Percentiles rank a stretch among this genome's conserved stretches.
Evolutionary conservation across 92 coral and sea anemone species (phyloP).

Genomic region (Bergia puertoricense): DNA sequence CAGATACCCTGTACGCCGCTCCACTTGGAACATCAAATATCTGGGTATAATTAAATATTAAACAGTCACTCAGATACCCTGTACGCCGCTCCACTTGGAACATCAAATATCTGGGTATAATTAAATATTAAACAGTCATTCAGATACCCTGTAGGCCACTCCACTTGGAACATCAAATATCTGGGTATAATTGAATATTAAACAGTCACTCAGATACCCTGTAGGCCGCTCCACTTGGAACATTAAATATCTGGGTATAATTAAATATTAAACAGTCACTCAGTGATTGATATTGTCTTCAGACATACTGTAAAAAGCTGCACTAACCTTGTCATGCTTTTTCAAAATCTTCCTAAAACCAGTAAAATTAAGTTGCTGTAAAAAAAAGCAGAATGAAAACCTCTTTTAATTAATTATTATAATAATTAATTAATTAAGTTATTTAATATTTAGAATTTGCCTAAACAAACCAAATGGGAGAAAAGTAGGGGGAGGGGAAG

Average conservation of each 20-base stretch:
- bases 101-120: constrained; percentile 72
- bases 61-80: not conserved
- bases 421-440: not conserved
- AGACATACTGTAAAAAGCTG: not conserved
- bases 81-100: constrained; percentile 73
- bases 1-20: constrained; percentile 35
- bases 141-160: constrained; percentile 64
- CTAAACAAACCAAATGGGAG: not conserved
- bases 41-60: constrained; percentile 29
- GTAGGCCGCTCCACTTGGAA: constrained; percentile 77
- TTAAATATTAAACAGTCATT: too few relatives aligned
- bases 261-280: too few relatives aligned
- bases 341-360: constrained; percentile 98
- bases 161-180: constrained; percentile 88
- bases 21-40: constrained; percentile 88
- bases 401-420: too few relatives aligned
- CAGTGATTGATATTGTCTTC: too few relatives aligned
- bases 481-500: not conserved
- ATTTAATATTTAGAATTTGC: not conserved
- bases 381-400: not conserved
- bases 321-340: constrained; percentile 94
- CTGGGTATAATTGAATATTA: constrained; percentile 31
- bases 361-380: constrained; percentile 94
- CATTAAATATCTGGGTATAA: constrained; percentile 72
- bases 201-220: constrained; percentile 38